These are phyloP conservation scores for Rattus rattus DNA, from an alignment of 2,113 vertebrate genomes.

Conservation along the genomic window DNA sequence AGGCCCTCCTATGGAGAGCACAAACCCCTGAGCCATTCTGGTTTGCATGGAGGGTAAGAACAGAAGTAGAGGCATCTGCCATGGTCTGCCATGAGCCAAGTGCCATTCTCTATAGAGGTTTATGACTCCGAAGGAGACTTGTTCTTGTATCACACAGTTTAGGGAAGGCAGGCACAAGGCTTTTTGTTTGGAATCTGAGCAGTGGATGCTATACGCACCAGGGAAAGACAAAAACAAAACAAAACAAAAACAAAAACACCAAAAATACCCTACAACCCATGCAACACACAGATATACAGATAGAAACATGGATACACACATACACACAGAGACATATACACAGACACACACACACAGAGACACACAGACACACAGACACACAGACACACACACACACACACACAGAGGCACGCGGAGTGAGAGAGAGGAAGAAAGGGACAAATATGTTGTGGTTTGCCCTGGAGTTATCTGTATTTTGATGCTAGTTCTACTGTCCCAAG, in stretches of 20 bases:
- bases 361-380: not conserved
- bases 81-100: not conserved
- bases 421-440: too few species aligned
- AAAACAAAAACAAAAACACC: too few species aligned
- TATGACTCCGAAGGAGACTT: not conserved
- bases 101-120: not conserved
- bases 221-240: not conserved
- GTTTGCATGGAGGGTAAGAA: too few species aligned
- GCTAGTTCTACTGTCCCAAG: too few species aligned
- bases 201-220: not conserved
- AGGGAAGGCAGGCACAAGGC: not conserved
- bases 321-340: not conserved
- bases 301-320: not conserved
- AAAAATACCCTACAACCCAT: too few species aligned
- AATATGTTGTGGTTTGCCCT: too few species aligned
- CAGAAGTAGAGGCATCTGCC: too few species aligned
- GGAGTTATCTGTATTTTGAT: too few species aligned
- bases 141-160: not conserved
- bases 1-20: not conserved
- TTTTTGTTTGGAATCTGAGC: not conserved
- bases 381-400: too few species aligned
- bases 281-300: not conserved
- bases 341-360: too few species aligned
- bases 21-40: not conserved
- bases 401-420: too few species aligned